phyloP scores from a whole-genome alignment of 2,113 vertebrate genomes.

The Emydura subglobosa region DNA sequence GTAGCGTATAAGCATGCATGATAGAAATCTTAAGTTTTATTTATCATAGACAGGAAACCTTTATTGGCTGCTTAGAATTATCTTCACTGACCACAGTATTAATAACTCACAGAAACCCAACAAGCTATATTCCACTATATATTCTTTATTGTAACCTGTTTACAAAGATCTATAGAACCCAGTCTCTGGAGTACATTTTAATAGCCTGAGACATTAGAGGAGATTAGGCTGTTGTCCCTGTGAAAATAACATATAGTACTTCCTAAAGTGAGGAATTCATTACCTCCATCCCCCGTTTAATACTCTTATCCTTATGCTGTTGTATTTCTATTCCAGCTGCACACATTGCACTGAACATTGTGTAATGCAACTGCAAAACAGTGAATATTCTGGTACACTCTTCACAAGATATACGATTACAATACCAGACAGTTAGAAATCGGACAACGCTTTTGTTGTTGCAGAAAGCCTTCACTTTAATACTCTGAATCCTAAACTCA shows the following conservation, averaged over 20 bases:
- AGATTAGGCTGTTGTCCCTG: neutral
- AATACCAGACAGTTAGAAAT: neutral
- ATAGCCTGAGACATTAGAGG: constrained; percentile 1
- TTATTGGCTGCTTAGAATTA: neutral
- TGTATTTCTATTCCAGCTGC: neutral
- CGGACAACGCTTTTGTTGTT: neutral
- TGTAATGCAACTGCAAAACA: neutral
- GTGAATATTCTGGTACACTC: neutral
- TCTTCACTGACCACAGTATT: neutral
- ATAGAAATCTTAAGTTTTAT: neutral
- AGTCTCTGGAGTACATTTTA: neutral
- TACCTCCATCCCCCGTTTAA: neutral
- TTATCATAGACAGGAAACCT: constrained; percentile 43
- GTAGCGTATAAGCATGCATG: neutral
- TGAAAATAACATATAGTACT: neutral
- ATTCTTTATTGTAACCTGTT: neutral
- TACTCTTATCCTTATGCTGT: neutral
- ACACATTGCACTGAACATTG: neutral
- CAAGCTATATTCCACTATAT: constrained; percentile 8
- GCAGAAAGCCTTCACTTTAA: neutral
- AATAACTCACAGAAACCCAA: constrained; percentile 57
- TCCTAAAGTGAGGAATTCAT: neutral
- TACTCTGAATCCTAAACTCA: neutral
- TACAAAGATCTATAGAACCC: neutral
- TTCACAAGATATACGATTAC: neutral